Conservation (phyloP, 2,888 invertebrate genomes). For the Syrphus vitripennis region DNA sequence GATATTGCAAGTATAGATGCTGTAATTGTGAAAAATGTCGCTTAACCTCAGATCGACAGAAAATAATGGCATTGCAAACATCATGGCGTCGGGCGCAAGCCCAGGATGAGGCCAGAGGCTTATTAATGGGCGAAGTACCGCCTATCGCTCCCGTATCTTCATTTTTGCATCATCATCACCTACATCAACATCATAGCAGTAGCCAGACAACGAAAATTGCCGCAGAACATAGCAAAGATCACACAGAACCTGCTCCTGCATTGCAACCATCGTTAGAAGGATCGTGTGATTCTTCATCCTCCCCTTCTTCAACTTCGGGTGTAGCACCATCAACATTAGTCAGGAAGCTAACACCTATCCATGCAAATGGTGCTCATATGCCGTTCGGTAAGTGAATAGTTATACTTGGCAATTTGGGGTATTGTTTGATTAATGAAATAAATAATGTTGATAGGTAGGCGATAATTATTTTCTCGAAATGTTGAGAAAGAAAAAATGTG, state of each 20-base stretch:
- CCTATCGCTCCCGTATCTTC: conserved; percentile 78
- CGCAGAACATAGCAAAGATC: conserved; percentile 75
- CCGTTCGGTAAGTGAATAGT: conserved; percentile 77
- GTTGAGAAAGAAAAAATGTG: too few species aligned
- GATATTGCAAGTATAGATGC: conserved; percentile 92
- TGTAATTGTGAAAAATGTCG: conserved; percentile 94
- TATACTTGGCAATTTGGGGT: background rate
- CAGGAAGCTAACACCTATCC: conserved; percentile 81
- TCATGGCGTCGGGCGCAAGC: conserved; percentile 91
- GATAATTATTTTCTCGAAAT: background rate
- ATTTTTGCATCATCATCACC: conserved; percentile 75
- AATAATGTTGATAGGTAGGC: too few species aligned
- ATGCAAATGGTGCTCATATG: conserved; percentile 81
- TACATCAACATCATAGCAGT: conserved; percentile 82
- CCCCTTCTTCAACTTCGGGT: conserved; percentile 83
- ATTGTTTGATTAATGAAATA: background rate
- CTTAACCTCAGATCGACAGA: conserved; percentile 92
- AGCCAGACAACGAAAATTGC: conserved; percentile 75
- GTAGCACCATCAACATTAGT: conserved; percentile 78
- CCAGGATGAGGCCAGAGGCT: conserved; percentile 88
- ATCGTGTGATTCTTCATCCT: conserved; percentile 84
- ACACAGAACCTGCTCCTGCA: conserved; percentile 75
- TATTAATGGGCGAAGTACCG: conserved; percentile 82
- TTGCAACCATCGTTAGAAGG: conserved; percentile 79
- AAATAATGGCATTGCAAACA: conserved; percentile 94